Evolutionary conservation across 2,888 invertebrate species (phyloP), one percentile per base, ranked within the genome.

Genomic region (Eilema griseolum): DNA sequence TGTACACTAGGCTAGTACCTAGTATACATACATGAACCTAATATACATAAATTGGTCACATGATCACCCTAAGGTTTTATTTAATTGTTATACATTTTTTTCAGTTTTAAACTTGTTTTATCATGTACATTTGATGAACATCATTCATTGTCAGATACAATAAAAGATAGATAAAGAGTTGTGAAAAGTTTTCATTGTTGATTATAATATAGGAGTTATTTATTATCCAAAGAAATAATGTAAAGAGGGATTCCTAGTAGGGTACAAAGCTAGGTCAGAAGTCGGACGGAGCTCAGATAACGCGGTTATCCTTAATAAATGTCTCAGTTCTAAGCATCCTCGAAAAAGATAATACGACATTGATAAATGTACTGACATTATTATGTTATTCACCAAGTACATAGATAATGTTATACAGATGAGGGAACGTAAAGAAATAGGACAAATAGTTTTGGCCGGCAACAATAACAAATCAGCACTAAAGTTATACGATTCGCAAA

Each of bases 401-500:
- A 37, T 59, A 67, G 26, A 26, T 61, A 57, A 41, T 63, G 11
- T 26, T 52, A 28, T 52, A 28, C 12, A 69, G 41, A 57, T 52
- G 31, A 37, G 12, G 26, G 28, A 37, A 28, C 59, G 14, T 28
- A 65, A 60, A 69, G 61, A 72, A 76, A 70, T 68, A 31, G 37
- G 56, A 61, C 61, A 70, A 69, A 74, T 67, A 73, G 69, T 79
- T 61, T 73, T 63, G 63, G 69, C 23, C 46, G 56, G 14, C 67
- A 24, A 69, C 75, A 74, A 77, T 73, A 79, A 81, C 76, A 77
- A 79, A 78, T 76, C 74, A 66, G 78, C 77, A 79, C 77, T 81
- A 82, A 80, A 81, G 81, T 78, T 77, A 69, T 74, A 76, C 79
- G 82, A 82, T 79, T 80, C 82, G 76, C 81, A 85, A 86, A 87